Base-by-base conservation (phyloP, 2,888 invertebrate genomes). In the Oscheius myriophilus region DNA sequence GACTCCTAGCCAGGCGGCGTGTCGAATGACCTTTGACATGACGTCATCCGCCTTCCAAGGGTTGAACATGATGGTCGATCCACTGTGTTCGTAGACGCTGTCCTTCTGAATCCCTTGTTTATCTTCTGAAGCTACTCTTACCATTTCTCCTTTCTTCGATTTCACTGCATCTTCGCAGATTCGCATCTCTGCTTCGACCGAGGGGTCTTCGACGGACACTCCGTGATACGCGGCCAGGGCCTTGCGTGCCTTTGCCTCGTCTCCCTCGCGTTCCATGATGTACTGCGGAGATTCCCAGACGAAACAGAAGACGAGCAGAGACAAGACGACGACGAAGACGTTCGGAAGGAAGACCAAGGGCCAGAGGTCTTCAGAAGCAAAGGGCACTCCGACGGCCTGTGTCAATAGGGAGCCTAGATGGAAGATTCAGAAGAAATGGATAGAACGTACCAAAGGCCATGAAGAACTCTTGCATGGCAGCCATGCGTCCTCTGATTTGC, bases 401-500 rank as follows among this genome's bases (percentile, higher is more conserved):
- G 74, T 75, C 41, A 77, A 12, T 2, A 77, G 67, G 12, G 75
- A 75, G 16, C 77, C 76, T 70, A 59, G 11, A 64, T 61, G 25
- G 16, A 12, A 43, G 18, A 2, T 42, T n/a, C 16, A 41, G 14
- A n/a, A 14, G 21, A 16, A 16, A 21, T 25, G 7, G 12, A n/a
- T 41, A n/a, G 16, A 18, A 23, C 33, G 1, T 14, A 72, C 74
- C 75, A 21, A 71, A 45, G 11, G 72, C 72, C 77, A 77, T 77
- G 51, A 72, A 75, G 46, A 77, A 68, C 65, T 77, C 77, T 46
- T 77, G 77, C 74, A 77, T 75, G 43, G 75, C 75, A 18, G 77
- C 77, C 77, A 77, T 75, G 21, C 75, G 52, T 42, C 77, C 77
- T 42, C 77, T 55, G 25, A 75, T 72, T n/a, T 54, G 58, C 2